These are phyloP conservation scores for Tetrapedia diversipes DNA, from an alignment of 2,888 invertebrate species.

Conservation along the genomic window DNA sequence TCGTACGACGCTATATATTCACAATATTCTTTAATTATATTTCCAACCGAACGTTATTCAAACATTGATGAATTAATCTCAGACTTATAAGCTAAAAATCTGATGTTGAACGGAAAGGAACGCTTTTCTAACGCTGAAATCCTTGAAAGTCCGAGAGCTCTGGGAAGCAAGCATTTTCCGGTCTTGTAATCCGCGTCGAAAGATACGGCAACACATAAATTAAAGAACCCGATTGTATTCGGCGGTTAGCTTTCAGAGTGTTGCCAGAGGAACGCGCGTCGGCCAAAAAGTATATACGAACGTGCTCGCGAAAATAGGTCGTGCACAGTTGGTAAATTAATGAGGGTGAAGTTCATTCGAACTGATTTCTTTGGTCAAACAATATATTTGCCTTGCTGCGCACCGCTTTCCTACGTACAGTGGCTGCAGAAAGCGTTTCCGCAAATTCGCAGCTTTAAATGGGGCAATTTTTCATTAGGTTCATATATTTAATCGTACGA, in stretches of 20 bases:
- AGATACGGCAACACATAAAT: not conserved
- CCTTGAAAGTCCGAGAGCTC: not conserved
- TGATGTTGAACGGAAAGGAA: too few species aligned
- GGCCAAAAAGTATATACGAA: not conserved
- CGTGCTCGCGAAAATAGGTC: not conserved
- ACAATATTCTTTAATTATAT: too few species aligned
- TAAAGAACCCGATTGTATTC: not conserved
- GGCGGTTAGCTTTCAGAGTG: not conserved
- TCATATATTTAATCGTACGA: too few species aligned
- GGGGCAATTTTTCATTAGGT: too few species aligned
- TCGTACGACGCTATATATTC: too few species aligned
- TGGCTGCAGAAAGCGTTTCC: too few species aligned
- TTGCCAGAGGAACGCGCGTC: not conserved
- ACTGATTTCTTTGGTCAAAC: constrained; percentile 10
- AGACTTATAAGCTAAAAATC: too few species aligned
- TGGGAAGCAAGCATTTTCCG: not conserved
- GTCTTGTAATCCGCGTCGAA: not conserved
- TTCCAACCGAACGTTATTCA: too few species aligned
- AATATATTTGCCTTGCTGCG: not conserved
- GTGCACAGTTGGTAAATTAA: constrained; percentile 11
- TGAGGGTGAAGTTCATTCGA: constrained; percentile 25
- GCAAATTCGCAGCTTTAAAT: too few species aligned
- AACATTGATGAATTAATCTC: too few species aligned
- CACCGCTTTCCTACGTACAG: not conserved
- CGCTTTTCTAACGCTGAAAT: too few species aligned